Percentiles rank a stretch among this genome's conserved stretches.
These are phyloP conservation scores for Pelochelys cantorii DNA, from an alignment of 2,797 vertebrate genomes.

Conservation along the genomic window DNA sequence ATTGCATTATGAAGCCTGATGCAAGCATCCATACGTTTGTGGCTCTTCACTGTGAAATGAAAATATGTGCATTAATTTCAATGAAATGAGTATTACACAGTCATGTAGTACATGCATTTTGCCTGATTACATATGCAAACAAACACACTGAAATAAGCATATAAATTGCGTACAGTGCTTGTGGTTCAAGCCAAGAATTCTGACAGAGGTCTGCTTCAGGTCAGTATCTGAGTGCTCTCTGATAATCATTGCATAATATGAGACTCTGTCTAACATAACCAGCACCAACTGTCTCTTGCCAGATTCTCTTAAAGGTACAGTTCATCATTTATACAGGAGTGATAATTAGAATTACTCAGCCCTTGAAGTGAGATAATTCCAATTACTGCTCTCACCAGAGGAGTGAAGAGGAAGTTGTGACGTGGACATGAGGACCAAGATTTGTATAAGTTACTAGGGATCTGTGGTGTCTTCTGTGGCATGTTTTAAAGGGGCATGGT, in stretches of 20 bases:
- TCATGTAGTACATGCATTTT: neutral
- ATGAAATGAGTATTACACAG: neutral
- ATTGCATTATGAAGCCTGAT: neutral
- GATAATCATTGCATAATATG: neutral
- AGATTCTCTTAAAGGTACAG: neutral
- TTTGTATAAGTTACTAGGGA: neutral
- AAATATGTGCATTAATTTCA: neutral
- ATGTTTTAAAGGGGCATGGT: neutral
- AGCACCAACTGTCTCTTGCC: neutral
- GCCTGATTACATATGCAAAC: neutral
- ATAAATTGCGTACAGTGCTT: no score
- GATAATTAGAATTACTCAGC: neutral
- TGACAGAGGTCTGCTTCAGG: neutral
- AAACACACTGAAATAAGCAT: fast-evolving
- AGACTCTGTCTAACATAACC: neutral
- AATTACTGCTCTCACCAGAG: neutral
- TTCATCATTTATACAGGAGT: neutral
- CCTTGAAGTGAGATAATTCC: fast-evolving
- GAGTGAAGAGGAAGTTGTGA: neutral
- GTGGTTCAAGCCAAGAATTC: neutral
- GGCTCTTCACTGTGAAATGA: neutral
- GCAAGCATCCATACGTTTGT: neutral
- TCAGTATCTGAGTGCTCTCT: neutral
- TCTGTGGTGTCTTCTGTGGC: neutral
- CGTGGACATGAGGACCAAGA: neutral